phyloP scores from a whole-genome alignment of 53 echinoderm and acorn worm genomes.

The Arbacia lixula region DNA sequence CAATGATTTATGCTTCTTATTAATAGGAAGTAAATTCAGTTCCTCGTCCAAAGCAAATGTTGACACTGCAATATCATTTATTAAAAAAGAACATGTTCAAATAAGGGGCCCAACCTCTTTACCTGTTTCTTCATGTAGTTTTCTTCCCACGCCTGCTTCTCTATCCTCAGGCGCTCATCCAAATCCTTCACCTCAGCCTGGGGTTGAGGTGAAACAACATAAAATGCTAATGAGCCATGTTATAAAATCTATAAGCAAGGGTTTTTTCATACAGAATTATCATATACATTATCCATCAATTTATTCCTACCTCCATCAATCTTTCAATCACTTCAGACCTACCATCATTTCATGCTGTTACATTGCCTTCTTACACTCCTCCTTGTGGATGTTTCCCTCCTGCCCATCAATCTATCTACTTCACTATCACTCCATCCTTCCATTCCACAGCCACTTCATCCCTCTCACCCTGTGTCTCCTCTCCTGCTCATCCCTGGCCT shows the following conservation, averaged over 20 bases:
- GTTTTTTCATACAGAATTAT: too few relatives aligned
- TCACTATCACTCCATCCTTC: not conserved
- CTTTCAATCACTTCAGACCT: not conserved
- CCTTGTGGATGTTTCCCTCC: too few relatives aligned
- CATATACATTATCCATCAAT: not conserved
- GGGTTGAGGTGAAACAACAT: not conserved
- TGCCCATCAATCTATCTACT: not conserved
- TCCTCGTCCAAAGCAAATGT: too few relatives aligned
- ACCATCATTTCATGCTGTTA: not conserved
- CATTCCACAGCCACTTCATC: conserved; percentile 54
- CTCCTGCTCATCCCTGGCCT: conserved; percentile 89
- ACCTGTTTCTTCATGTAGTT: conserved; percentile 99
- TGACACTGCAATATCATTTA: too few relatives aligned
- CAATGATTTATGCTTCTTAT: too few relatives aligned
- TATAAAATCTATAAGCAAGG: too few relatives aligned
- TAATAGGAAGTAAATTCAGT: too few relatives aligned
- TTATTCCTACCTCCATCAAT: not conserved
- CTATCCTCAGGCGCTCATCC: conserved; percentile 87
- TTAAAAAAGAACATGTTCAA: too few relatives aligned
- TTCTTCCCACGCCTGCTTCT: conserved; percentile 98
- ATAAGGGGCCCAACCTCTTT: too few relatives aligned
- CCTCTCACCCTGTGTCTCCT: conserved; percentile 89
- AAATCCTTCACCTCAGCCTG: conserved; percentile 95
- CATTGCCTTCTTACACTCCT: not conserved
- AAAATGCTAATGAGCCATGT: not conserved